Base-by-base conservation (phyloP, 2,888 invertebrate genomes). In the Rhagophthalmus giganteus region DNA sequence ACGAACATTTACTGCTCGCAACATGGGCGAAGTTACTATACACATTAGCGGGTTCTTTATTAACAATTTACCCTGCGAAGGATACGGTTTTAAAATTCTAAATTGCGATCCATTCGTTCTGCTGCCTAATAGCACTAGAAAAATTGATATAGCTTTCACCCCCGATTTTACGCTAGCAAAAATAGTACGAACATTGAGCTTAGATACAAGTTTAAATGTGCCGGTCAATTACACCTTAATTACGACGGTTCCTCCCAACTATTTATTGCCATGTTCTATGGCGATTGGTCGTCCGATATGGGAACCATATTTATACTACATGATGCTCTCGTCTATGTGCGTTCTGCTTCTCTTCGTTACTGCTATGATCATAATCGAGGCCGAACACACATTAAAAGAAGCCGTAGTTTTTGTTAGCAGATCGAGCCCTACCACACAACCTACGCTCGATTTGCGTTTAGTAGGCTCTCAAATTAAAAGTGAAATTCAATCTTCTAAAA, bases 1-100 rank as follows among this genome's bases (percentile, higher is more conserved):
- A 62, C 82, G 92, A 51, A 83, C 88, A 30, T 95, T 95, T 73
- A 83, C 85, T 6, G 88, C 90, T 12, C 82, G 88, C 61, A 98
- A 98, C 78, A 88, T 88, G n/a, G 97, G 97, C 1, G 88, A 88
- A 68, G 81, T 95, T 59, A 84, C 89, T n/a, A 84, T 97, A 65
- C 81, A 82, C 59, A 82, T 94, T 56, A 78, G 81, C 57, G 81
- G 82, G 40, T 82, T 86, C 63, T 76, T 76, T 49, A 84, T 91
- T 56, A 86, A 84, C 65, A 81, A 81, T 58, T 74, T 82, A 55
- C 72, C 75, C 1, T 90, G 92, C 69, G 85, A 87, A 73, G 89
- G 90, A 5, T 87, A 87, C 63, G 91, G 91, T 10, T 92, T 90
- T 68, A 82, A 83, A 65, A 82, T 91, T 25, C 74, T 87, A 40